Percentiles rank a stretch among this genome's conserved stretches.
phyloP scores from a whole-genome alignment of 1,140 invertebrate species.

The Zaprionus inermis region DNA sequence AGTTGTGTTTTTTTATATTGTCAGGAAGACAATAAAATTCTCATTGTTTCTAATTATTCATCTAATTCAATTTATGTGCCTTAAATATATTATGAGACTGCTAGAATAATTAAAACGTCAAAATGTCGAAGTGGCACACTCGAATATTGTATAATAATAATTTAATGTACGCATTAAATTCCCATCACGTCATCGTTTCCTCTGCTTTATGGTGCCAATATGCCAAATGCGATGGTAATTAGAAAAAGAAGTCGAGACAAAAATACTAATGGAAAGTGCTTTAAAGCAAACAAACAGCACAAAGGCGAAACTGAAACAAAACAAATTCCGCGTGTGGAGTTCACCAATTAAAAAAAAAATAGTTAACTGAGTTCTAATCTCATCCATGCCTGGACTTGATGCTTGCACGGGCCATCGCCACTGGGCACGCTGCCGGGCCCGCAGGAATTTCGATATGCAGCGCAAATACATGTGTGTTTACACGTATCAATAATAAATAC shows the following conservation, averaged over 20 bases:
- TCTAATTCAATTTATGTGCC: constrained; percentile 29
- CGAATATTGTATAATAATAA: constrained; percentile 15
- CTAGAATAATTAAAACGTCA: constrained; percentile 14
- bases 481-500: constrained; percentile 20
- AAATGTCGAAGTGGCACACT: background rate
- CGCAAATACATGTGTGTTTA: constrained; percentile 2
- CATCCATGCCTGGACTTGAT: background rate
- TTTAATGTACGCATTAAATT: constrained; percentile 24
- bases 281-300: constrained; percentile 1
- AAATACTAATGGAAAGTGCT: constrained; percentile 62
- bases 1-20: constrained; percentile 2
- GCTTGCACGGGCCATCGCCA: background rate
- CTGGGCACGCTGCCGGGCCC: constrained; percentile 5
- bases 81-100: constrained; percentile 20
- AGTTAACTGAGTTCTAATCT: too few relatives aligned
- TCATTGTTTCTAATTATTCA: constrained; percentile 40
- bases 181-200: constrained; percentile 60
- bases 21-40: background rate
- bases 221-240: constrained; percentile 61
- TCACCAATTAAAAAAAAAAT: constrained; percentile 48
- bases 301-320: constrained; percentile 3
- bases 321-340: constrained; percentile 10
- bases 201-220: constrained; percentile 45
- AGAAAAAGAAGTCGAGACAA: constrained; percentile 57
- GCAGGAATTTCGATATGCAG: constrained; percentile 18